Evolutionary conservation across 1,140 invertebrate genomes (phyloP), one percentile per base, ranked within the genome.

Genomic region (Zaprionus ghesquierei): DNA sequence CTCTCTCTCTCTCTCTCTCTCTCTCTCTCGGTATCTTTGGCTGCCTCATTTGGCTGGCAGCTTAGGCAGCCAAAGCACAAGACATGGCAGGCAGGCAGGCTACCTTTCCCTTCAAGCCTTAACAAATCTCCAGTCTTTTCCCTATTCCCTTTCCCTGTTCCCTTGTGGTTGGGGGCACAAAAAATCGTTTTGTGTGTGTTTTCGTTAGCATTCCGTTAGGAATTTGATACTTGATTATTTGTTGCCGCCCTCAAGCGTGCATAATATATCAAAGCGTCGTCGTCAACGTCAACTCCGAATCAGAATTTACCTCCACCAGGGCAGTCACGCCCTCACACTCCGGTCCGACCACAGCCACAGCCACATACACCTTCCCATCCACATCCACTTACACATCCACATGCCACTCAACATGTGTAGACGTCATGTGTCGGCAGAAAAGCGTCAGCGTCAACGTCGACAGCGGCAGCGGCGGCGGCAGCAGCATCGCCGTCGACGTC

Each of bases 151-250:
- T 29, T 41, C 44, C 33, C 27, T 44, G 44, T 35, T 80, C 73
- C 58, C 74, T 54, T 59, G 77, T 77, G 81, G 61, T 35, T 38
- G 46, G 64, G 64, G 54, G 69, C 51, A 53, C 29, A 69, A 84
- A 74, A 86, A 86, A 86, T 87, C 61, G 68, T 63, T 76, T 68
- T 77, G 80, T 77, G 80, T 77, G 71, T 69, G 59, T 78, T 87
- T 87, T 89, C 79, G 82, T 87, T 87, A 89, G 76, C 75, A 87
- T 89, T 87, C 82, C 82, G 84, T 87, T 79, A 77, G 82, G 82
- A 87, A 87, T 87, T 87, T 87, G 82, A 87, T 87, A 89, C 82
- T 87, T 87, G 82, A 87, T 87, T 87, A 87, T 87, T 89, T 87
- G 84, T 89, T 86, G 82, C 82, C 71, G 84, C 71, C 82, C 82